Percentiles rank a stretch among this genome's conserved stretches.
These are phyloP conservation scores for Sylvilagus bachmani DNA, from an alignment of 2,113 vertebrate genomes.

Conservation along the genomic window DNA sequence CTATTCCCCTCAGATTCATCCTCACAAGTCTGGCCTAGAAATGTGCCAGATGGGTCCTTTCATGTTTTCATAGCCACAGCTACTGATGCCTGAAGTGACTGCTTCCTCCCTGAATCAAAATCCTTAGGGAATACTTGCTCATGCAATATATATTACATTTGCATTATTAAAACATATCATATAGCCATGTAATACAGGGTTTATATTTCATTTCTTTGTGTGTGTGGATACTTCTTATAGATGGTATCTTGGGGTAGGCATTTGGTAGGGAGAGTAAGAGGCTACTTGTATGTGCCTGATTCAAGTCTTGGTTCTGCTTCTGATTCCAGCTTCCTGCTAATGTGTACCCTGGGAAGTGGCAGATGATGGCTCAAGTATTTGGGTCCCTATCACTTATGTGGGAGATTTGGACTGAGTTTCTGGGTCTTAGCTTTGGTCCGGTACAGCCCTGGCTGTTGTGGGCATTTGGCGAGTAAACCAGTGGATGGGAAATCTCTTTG, in stretches of 20 bases:
- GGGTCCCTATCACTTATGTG: too few relatives aligned
- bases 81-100: not conserved
- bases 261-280: too few relatives aligned
- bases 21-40: conserved; percentile 32
- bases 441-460: too few relatives aligned
- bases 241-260: not conserved
- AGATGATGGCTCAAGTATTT: too few relatives aligned
- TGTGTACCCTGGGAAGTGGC: too few relatives aligned
- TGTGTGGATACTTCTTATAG: not conserved
- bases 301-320: too few relatives aligned
- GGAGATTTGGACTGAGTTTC: too few relatives aligned
- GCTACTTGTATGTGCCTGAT: too few relatives aligned
- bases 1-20: conserved; percentile 44
- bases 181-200: not conserved
- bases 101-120: conserved; percentile 47
- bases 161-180: not conserved
- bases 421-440: too few relatives aligned
- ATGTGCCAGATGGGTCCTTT: not conserved
- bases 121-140: not conserved
- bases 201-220: not conserved
- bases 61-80: conserved; percentile 22
- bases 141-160: not conserved
- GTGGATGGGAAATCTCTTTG: too few relatives aligned
- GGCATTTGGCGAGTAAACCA: too few relatives aligned
- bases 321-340: too few relatives aligned